Conservation (phyloP, 2,888 invertebrate species). For the Eulithis prunata region DNA sequence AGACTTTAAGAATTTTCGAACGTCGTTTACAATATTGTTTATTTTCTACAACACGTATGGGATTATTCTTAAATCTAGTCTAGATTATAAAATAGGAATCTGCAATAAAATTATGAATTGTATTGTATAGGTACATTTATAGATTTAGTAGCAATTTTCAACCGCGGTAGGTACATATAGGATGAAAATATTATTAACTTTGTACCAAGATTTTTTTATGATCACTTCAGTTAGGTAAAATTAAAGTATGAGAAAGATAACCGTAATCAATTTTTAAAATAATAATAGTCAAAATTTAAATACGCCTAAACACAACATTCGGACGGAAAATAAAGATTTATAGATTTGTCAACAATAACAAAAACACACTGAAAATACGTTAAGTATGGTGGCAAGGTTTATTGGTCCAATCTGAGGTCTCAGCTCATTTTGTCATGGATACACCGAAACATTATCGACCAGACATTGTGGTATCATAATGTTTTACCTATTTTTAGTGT, state of each 20-base stretch:
- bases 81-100: slow-evolving; percentile 81
- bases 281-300: slow-evolving; percentile 5
- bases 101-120: slow-evolving; percentile 69
- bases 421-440: slow-evolving; percentile 61
- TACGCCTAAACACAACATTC: slow-evolving; percentile 41
- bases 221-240: too few relatives aligned
- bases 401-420: slow-evolving; percentile 72
- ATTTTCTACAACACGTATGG: slow-evolving; percentile 50
- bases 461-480: slow-evolving; percentile 15
- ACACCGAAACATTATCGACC: slow-evolving; percentile 48
- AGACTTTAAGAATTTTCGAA: slow-evolving; percentile 60
- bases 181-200: slow-evolving; percentile 6
- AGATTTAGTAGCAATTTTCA: slow-evolving; percentile 39
- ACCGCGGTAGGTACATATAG: slow-evolving; percentile 31
- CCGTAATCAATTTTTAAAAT: not conserved
- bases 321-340: slow-evolving; percentile 60
- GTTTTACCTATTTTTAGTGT: slow-evolving; percentile 31
- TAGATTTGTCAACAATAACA: slow-evolving; percentile 10
- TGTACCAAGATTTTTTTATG: too few relatives aligned
- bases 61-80: slow-evolving; percentile 74
- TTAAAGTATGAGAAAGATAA: too few relatives aligned
- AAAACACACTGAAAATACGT: not conserved
- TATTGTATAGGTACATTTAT: slow-evolving; percentile 34
- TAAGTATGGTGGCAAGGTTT: slow-evolving; percentile 20
- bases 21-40: slow-evolving; percentile 40